Evolutionary conservation across 2,888 invertebrate species (phyloP).

Genomic region (Rhorus exstirpatorius): DNA sequence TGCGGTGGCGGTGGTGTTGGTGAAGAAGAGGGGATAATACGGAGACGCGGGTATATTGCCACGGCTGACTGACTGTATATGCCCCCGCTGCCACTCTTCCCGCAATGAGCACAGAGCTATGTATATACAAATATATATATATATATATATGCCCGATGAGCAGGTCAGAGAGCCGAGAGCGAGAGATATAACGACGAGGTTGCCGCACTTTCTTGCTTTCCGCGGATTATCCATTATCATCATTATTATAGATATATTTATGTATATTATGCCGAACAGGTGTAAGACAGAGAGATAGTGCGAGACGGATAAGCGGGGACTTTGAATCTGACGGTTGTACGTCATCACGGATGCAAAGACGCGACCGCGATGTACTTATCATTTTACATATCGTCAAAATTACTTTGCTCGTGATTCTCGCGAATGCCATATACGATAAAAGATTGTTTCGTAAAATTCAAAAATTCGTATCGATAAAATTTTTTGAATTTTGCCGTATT

Average conservation of each 20-base stretch:
- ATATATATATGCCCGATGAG: slow-evolving; percentile 53
- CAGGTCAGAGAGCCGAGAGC: slow-evolving; percentile 41
- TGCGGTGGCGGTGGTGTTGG: slow-evolving; percentile 49
- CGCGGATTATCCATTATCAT: slow-evolving; percentile 83
- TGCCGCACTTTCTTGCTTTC: slow-evolving; percentile 82
- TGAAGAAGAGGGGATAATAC: slow-evolving; percentile 45
- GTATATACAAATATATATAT: slow-evolving; percentile 43
- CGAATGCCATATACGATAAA: neutral
- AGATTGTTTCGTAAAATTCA: neutral
- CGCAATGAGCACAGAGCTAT: slow-evolving; percentile 55
- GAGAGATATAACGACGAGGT: slow-evolving; percentile 73
- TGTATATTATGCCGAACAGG: slow-evolving; percentile 12
- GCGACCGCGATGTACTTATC: neutral
- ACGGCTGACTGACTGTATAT: slow-evolving; percentile 43
- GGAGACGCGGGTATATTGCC: slow-evolving; percentile 53
- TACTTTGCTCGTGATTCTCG: neutral
- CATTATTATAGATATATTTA: slow-evolving; percentile 75
- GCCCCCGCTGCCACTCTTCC: slow-evolving; percentile 41
- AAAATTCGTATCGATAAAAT: neutral
- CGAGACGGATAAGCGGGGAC: slow-evolving; percentile 41
- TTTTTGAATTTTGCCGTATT: too few species aligned
- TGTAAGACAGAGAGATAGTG: slow-evolving; percentile 27
- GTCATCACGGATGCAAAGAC: slow-evolving; percentile 7
- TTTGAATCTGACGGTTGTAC: slow-evolving; percentile 28
- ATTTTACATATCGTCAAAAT: too few species aligned